Conservation (phyloP, 2,113 vertebrate species). For the Campylomormyrus tamandua region DNA sequence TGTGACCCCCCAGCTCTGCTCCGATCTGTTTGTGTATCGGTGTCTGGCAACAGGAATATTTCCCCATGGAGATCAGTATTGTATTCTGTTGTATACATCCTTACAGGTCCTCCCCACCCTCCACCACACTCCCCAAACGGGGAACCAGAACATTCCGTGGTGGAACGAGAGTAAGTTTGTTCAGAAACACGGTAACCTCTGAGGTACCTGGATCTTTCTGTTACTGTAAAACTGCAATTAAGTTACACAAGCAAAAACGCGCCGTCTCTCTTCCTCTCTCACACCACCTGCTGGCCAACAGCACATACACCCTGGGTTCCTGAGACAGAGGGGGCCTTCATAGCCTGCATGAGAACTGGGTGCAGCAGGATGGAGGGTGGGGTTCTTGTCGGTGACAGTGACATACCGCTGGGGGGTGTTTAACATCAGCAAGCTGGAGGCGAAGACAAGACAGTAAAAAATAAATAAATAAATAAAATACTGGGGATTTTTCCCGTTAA, state of each 20-base stretch:
- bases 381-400: not conserved
- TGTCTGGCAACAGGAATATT: not conserved
- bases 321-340: not conserved
- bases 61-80: not conserved
- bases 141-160: not conserved
- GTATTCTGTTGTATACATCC: not conserved
- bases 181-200: conserved; percentile 15
- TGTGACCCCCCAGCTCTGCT: not conserved
- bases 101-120: not conserved
- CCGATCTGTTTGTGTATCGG: not conserved
- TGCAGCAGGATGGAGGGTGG: not conserved
- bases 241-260: not conserved
- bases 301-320: not conserved
- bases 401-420: not conserved
- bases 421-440: not conserved
- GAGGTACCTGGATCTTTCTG: conserved; percentile 8
- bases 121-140: not conserved
- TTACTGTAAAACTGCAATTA: conserved; percentile 4
- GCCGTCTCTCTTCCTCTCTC: conserved; percentile 8
- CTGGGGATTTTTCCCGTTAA: not conserved
- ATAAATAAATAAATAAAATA: not conserved
- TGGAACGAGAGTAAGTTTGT: not conserved
- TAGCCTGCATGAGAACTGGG: not conserved
- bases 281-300: conserved; percentile 34
- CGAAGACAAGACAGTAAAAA: not conserved